Evolutionary conservation across 2,113 vertebrate species (phyloP).

Genomic region (Paradoxurus hermaphroditus): DNA sequence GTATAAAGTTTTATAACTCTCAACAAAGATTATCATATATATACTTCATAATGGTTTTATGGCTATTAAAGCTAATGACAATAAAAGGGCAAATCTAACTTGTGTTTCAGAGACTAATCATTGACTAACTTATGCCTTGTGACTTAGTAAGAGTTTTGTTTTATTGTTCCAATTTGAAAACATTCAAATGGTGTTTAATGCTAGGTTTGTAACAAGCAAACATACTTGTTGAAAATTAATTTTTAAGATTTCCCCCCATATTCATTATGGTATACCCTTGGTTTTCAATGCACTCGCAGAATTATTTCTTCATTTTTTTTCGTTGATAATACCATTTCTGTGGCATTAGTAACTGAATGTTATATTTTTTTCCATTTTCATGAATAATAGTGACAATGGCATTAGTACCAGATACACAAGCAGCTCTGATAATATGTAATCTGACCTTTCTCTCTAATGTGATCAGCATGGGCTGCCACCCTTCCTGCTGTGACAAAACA

Average conservation of each 20-base stretch:
- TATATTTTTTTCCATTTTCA: neutral
- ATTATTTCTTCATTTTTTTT: neutral
- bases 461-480: neutral
- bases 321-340: neutral
- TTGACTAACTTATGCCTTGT: neutral
- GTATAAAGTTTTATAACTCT: neutral
- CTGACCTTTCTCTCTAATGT: conserved; percentile 27
- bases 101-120: neutral
- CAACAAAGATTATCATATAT: neutral
- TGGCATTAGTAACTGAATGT: neutral
- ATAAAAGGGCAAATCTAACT: neutral
- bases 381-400: neutral
- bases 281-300: neutral
- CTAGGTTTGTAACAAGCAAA: neutral
- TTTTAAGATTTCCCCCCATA: neutral
- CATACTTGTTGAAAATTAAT: neutral
- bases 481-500: neutral
- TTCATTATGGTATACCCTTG: neutral
- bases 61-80: neutral
- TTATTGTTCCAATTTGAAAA: neutral
- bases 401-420: neutral
- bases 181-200: too few relatives aligned
- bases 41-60: neutral
- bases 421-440: neutral
- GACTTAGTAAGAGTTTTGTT: neutral